phyloP scores from a whole-genome alignment of 2,888 invertebrate genomes.

The Melolontha melolontha region DNA sequence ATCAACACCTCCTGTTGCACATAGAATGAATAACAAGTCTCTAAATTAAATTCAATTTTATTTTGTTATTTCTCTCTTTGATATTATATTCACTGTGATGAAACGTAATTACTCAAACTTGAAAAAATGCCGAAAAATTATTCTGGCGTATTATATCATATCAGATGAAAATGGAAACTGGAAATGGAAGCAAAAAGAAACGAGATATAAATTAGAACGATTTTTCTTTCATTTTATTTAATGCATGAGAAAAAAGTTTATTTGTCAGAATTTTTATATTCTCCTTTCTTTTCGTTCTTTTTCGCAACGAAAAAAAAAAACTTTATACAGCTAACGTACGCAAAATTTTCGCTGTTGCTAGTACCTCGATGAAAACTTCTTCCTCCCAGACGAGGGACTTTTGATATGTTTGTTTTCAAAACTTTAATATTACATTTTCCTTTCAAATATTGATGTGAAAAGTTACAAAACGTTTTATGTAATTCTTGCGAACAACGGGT shows the following conservation, averaged over 20 bases:
- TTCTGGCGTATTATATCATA: slow-evolving; percentile 6
- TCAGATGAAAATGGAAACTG: slow-evolving; percentile 21
- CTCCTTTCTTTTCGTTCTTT: slow-evolving; percentile 21
- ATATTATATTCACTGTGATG: slow-evolving; percentile 29
- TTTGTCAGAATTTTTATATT: slow-evolving; percentile 45
- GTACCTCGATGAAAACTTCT: slow-evolving; percentile 11
- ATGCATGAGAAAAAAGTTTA: slow-evolving; percentile 42
- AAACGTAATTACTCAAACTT: slow-evolving; percentile 20
- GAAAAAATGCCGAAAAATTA: slow-evolving; percentile 8
- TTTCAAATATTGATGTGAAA: slow-evolving; percentile 46
- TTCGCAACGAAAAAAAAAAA: slow-evolving; percentile 12
- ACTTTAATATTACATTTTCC: slow-evolving; percentile 46
- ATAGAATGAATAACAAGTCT: too few relatives aligned
- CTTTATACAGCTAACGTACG: slow-evolving; percentile 30
- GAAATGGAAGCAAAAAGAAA: slow-evolving; percentile 10
- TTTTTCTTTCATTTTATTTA: slow-evolving; percentile 37
- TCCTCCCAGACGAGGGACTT: slow-evolving; percentile 18
- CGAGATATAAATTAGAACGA: slow-evolving; percentile 31
- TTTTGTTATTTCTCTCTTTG: slow-evolving; percentile 19
- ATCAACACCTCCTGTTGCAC: too few relatives aligned
- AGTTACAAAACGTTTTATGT: slow-evolving; percentile 44
- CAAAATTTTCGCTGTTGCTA: slow-evolving; percentile 21
- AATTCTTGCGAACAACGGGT: slow-evolving; percentile 30
- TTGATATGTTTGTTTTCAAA: slow-evolving; percentile 45
- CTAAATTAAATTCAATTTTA: slow-evolving; percentile 16